Base-by-base conservation (phyloP, 2,797 vertebrate genomes). In the Ptychadena robeensis region DNA sequence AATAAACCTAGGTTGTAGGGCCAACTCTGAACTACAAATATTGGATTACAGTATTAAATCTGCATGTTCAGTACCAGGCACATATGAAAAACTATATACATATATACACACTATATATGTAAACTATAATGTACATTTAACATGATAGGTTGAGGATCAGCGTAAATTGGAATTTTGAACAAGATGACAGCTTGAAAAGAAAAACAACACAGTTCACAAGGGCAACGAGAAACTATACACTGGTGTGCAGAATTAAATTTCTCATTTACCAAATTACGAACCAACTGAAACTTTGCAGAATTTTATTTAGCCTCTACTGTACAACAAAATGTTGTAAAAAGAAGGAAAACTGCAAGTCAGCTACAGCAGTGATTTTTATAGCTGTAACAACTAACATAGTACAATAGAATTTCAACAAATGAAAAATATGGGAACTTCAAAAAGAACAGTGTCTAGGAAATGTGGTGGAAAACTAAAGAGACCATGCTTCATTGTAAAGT, bases 291-390 rank as follows among this genome's bases (percentile, higher is more conserved):
- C 59, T 27, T 53, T 25, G 27, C 25, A 61, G 59, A 27, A 11
- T 61, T 61, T 61, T 61, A 61, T 61, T 53, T 10, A 61, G 59
- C n/a, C 59, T 61, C 59, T 61, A 61, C 25, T 61, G 59, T 61
- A 61, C 59, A 61, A 61, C 59, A 61, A 61, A 61, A 61, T 61
- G 9, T 59, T 40, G 12, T 40, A 40, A 40, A 40, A 40, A 5
- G 12, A 5, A 40, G n/a, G 12, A 59, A 59, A 59, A 59, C 59
- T 61, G 59, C 59, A 61, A 61, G n/a, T 61, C 59, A 61, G 59
- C 59, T 61, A 9, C 27, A 11, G 59, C 59, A 61, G 59, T 28
- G 59, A 61, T 27, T 61, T 61, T 61, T 61, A 61, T 14, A 61
- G 59, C 59, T 61, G 10, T 61, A 61, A 61, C 59, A 61, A 61